Evolutionary conservation across 2,113 vertebrate species (phyloP).

Genomic region (Leptobrachium ailaonicum): DNA sequence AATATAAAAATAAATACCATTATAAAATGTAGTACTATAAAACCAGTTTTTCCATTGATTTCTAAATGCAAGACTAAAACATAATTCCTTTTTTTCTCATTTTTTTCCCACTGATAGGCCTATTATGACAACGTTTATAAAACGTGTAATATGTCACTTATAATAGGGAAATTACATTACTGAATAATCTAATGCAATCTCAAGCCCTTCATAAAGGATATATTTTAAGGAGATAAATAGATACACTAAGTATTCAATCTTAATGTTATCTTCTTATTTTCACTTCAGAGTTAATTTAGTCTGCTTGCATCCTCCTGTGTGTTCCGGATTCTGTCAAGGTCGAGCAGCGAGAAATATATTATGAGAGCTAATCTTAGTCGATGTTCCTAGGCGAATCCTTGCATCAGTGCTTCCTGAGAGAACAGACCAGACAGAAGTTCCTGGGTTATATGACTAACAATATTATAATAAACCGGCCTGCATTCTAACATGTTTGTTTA

Average conservation of each 20-base stretch:
- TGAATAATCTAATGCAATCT: background rate
- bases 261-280: slow-evolving; percentile 8
- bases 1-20: too few relatives aligned
- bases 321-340: slow-evolving; percentile 33
- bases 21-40: too few relatives aligned
- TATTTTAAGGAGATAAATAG: background rate
- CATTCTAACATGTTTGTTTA: slow-evolving; percentile 17
- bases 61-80: too few relatives aligned
- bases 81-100: background rate
- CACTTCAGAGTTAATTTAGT: slow-evolving; percentile 16
- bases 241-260: background rate
- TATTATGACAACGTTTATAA: background rate
- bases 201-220: background rate
- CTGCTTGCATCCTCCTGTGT: slow-evolving; percentile 24
- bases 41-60: too few relatives aligned
- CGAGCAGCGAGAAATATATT: slow-evolving; percentile 31
- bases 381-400: slow-evolving; percentile 31
- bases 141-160: background rate
- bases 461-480: slow-evolving; percentile 23
- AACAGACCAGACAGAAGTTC: slow-evolving; percentile 22
- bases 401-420: slow-evolving; percentile 8
- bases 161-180: background rate
- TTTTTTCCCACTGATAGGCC: background rate
- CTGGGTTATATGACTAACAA: slow-evolving; percentile 15
- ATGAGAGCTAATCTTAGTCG: slow-evolving; percentile 30